Evolutionary conservation across 2,888 invertebrate genomes (phyloP).

Genomic region (Tetranychus piercei): DNA sequence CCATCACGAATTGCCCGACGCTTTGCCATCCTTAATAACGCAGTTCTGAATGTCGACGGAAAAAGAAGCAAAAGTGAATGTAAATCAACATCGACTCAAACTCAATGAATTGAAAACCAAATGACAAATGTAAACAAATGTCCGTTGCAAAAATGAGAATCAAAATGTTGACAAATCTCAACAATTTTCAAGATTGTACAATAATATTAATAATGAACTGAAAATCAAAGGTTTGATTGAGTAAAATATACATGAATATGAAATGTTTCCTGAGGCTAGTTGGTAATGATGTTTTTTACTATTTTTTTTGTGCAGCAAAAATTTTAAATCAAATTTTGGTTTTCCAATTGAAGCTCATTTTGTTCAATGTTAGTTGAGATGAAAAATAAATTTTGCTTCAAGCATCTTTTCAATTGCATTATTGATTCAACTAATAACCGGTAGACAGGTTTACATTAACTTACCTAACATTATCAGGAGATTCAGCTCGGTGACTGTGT

Average conservation of each 20-base stretch:
- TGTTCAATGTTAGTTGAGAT: too few species aligned
- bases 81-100: constrained; percentile 2
- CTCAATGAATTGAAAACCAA: not conserved
- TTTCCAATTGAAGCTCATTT: too few species aligned
- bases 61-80: not conserved
- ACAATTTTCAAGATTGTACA: not conserved
- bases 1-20: constrained; percentile 32
- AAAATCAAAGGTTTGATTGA: not conserved
- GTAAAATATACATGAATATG: too few species aligned
- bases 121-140: not conserved
- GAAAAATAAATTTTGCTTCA: too few species aligned
- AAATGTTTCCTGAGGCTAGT: too few species aligned
- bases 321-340: too few species aligned
- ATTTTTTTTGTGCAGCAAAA: too few species aligned
- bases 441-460: not conserved
- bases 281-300: too few species aligned
- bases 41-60: constrained; percentile 16
- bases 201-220: not conserved
- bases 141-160: not conserved
- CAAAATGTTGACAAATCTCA: not conserved
- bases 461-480: constrained; percentile 27
- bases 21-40: constrained; percentile 27
- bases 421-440: too few species aligned
- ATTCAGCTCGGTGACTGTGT: constrained; percentile 31
- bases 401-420: too few species aligned